Evolutionary conservation across 1,140 invertebrate genomes (phyloP).

Genomic region (Camponotus pennsylvanicus): DNA sequence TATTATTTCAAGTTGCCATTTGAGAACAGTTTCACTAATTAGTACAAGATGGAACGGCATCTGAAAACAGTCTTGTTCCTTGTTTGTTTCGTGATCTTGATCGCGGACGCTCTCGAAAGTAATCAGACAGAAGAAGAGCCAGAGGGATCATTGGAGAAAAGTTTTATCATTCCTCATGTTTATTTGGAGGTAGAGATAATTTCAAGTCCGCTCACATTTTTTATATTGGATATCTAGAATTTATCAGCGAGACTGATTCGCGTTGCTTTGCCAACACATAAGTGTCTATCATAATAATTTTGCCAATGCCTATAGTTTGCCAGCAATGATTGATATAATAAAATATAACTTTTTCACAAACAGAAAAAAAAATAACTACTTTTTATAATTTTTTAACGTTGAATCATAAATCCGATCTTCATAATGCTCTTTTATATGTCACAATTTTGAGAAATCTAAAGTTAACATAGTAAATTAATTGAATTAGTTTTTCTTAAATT

Average conservation of each 20-base stretch:
- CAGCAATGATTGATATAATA: background rate
- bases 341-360: no score
- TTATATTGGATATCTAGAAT: background rate
- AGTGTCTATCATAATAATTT: background rate
- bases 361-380: no score
- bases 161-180: constrained; percentile 11
- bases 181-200: constrained; percentile 49
- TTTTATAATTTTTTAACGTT: no score
- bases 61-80: constrained; percentile 1
- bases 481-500: no score
- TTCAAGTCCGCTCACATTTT: background rate
- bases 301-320: constrained; percentile 8
- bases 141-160: constrained; percentile 10
- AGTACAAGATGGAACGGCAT: constrained; percentile 52
- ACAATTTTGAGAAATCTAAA: no score
- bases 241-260: background rate
- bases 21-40: constrained; percentile 36
- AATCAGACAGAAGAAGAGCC: background rate
- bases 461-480: no score
- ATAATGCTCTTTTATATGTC: no score
- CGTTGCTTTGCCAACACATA: constrained; percentile 1
- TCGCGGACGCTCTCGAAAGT: background rate
- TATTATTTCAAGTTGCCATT: constrained; percentile 5
- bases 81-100: background rate
- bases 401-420: no score